phyloP scores from a whole-genome alignment of 2,888 invertebrate species.

The Hyposoter didymator region DNA sequence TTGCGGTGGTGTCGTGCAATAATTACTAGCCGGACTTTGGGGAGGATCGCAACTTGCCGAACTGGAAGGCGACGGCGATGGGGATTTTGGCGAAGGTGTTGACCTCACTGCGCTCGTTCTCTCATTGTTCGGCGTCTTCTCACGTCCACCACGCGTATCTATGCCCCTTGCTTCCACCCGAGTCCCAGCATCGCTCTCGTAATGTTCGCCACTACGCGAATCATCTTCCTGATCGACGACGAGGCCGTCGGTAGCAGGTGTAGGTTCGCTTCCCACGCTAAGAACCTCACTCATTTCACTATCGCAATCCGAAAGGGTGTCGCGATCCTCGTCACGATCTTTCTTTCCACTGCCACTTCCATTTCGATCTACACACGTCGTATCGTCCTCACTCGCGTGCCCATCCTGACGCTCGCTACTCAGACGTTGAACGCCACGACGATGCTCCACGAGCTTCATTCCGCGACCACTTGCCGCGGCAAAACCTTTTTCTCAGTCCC shows the following conservation, averaged over 20 bases:
- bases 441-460: constrained; percentile 71
- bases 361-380: constrained; percentile 66
- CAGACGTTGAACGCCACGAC: constrained; percentile 67
- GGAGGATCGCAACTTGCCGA: constrained; percentile 78
- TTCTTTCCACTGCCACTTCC: constrained; percentile 43
- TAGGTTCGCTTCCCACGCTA: constrained; percentile 92
- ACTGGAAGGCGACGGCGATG: constrained; percentile 80
- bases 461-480: constrained; percentile 24
- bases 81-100: constrained; percentile 73
- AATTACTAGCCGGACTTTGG: constrained; percentile 74
- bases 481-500: constrained; percentile 9
- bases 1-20: constrained; percentile 72
- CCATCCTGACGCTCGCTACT: constrained; percentile 64
- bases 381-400: constrained; percentile 71
- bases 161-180: constrained; percentile 76
- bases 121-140: constrained; percentile 38
- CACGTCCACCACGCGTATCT: constrained; percentile 38
- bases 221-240: constrained; percentile 69
- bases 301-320: constrained; percentile 79
- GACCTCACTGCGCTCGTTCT: constrained; percentile 35
- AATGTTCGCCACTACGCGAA: constrained; percentile 72
- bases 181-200: constrained; percentile 73
- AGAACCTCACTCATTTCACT: constrained; percentile 90
- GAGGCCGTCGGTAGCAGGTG: constrained; percentile 75
- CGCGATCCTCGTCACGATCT: constrained; percentile 69